Base-by-base conservation (phyloP, 2,888 invertebrate species). In the Phorcus lineatus region DNA sequence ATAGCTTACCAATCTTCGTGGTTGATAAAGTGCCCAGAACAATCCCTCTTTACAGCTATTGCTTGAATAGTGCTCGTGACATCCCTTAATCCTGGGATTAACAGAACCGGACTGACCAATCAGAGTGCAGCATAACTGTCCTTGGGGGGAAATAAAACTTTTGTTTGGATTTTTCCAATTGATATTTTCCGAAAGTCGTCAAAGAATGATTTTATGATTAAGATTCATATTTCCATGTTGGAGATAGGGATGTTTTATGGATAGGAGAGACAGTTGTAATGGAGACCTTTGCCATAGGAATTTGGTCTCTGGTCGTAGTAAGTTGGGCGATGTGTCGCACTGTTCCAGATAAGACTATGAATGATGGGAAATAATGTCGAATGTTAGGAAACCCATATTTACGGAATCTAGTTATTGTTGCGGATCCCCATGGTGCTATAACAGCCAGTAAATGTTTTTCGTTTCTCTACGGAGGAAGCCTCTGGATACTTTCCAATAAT, bases 11-110 rank as follows among this genome's bases (percentile, higher is more conserved):
- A 74, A 74, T 74, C 52, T 47, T 52, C n/a, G 74, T 52, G 74
- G 74, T 74, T 74, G 74, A 74, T 74, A 74, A 74, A 52, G 52
- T 74, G 74, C 19, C 52, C n/a, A 40, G 53, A 74, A 74, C 74
- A 24, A 74, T 74, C 74, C 22, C 74, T 17, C 40, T 24, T 74
- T 74, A 24, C n/a, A 22, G 74, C 24, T 7, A 16, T 52, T 62
- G 28, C 11, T 62, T 28, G 22, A 28, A 19, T 13, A 62, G 47
- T 62, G 62, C 28, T 62, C 9, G 62, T 13, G 28, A 62, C 6
- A 24, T 62, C 62, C 24, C 16, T 62, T 62, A 28, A 62, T 62
- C 13, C 17, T 11, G 28, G 62, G 62, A 62, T 62, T 62, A 62
- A 28, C 28, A 28, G 28, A 17, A 28, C 2, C 24, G 9, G 28